Conservation (phyloP, 2,888 invertebrate species). For the Bombyx huttoni region DNA sequence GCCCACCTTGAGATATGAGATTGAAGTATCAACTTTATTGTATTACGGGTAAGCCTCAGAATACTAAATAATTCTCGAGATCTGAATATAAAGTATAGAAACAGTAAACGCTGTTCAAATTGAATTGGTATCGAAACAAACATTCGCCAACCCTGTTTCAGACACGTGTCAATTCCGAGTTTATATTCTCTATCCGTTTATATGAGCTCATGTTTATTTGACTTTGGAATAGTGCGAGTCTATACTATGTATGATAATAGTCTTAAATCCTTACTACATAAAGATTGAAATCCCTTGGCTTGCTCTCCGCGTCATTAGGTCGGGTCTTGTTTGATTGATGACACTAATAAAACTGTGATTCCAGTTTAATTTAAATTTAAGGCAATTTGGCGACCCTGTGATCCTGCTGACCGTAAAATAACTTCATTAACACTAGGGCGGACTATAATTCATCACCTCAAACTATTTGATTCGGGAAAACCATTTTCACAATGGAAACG, state of each 20-base stretch:
- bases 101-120: background rate
- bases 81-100: constrained; percentile 1
- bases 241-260: constrained; percentile 25
- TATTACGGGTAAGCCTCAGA: too few species aligned
- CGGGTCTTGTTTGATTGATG: constrained; percentile 64
- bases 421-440: constrained; percentile 47
- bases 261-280: constrained; percentile 25
- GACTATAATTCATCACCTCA: constrained; percentile 37
- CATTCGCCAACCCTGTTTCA: constrained; percentile 26
- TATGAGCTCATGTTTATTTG: constrained; percentile 64
- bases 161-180: constrained; percentile 57
- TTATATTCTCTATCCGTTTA: constrained; percentile 62
- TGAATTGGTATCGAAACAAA: background rate
- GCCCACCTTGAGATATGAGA: too few species aligned
- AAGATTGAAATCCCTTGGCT: constrained; percentile 31
- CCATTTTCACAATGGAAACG: too few species aligned
- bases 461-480: background rate
- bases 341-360: constrained; percentile 69
- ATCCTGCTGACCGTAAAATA: constrained; percentile 61
- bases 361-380: constrained; percentile 72
- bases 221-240: constrained; percentile 45
- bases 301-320: constrained; percentile 34
- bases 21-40: too few species aligned
- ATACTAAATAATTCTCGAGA: background rate
- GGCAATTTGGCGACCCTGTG: constrained; percentile 59